Percentiles rank a stretch among this genome's conserved stretches.
Conservation (phyloP, 2,888 invertebrate species). For the Phyllotreta striolata region DNA sequence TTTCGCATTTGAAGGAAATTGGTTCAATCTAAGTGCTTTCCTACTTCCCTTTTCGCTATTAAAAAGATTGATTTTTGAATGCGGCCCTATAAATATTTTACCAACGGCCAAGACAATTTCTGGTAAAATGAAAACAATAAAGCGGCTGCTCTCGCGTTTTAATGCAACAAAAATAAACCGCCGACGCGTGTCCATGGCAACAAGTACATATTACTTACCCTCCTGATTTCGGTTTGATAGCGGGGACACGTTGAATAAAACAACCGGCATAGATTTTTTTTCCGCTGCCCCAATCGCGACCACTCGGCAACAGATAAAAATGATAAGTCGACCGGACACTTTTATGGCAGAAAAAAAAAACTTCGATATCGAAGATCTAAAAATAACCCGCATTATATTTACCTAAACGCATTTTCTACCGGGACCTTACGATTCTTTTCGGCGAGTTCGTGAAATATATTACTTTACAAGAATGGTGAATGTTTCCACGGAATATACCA, state of each 20-base stretch:
- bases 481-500: neutral
- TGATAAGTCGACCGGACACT: conserved; percentile 7
- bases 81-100: too few relatives aligned
- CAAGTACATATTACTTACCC: conserved; percentile 20
- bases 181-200: conserved; percentile 18
- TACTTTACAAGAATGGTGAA: conserved; percentile 7
- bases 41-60: too few relatives aligned
- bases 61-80: too few relatives aligned
- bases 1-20: too few relatives aligned
- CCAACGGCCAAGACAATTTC: too few relatives aligned
- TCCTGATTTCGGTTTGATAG: conserved; percentile 12
- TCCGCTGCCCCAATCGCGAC: neutral
- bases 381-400: conserved; percentile 9
- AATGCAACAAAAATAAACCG: conserved; percentile 21
- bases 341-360: conserved; percentile 1
- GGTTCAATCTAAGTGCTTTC: too few relatives aligned
- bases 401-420: too few relatives aligned
- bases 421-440: too few relatives aligned
- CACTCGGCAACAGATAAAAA: conserved; percentile 3
- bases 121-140: too few relatives aligned
- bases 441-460: too few relatives aligned
- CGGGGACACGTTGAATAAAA: conserved; percentile 12
- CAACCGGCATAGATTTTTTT: conserved; percentile 10
- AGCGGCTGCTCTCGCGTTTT: conserved; percentile 5
- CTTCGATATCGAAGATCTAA: conserved; percentile 4